Base-by-base conservation (phyloP, 2,113 vertebrate genomes). In the zebrafish (Danio rerio) region DNA sequence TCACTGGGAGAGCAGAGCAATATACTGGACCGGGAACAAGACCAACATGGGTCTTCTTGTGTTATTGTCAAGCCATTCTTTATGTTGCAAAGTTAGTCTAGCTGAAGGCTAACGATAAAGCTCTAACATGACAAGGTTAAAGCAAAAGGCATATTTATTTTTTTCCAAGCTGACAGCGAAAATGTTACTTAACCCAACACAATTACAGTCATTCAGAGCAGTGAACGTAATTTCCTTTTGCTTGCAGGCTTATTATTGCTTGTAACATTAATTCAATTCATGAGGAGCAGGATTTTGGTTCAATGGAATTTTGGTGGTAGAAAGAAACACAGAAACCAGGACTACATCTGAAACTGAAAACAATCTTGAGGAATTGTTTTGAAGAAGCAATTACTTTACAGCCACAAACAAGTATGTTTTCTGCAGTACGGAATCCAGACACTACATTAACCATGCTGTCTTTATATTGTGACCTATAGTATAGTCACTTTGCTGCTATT, bases 1-100 rank as follows among this genome's bases (percentile, higher is more conserved):
- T 81, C 55, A 72, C 18, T 21, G 11, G 3, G 15, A 78, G 61
- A 78, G 59, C 76, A 53, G 21, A 65, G 76, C 59, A 78, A 78
- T 63, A 78, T 66, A 78, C 45, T 66, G 31, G 61, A 12, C 53
- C 15, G 68, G 43, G 45, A 80, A n/a, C 31, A 45, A 80, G 20
- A 47, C 53, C 66, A 49, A 61, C 56, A 77, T 21, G 31, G 59
- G 47, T 12, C 59, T 31, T 50, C 45, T 62, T 62, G 18, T 62
- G 59, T 77, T 21, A 61, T 76, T 45, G 45, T 76, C 73, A 61
- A 76, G 42, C 42, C 55, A 61, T 76, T 76, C 11, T 47, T 76
- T 49, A 56, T 75, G 40, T 58, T 59, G 15, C 52, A 0, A 45
- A 42, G 5, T 59, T 59, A 61, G 10, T 45, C 11, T 31, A 15